These are phyloP conservation scores for Ciconia maguari DNA, from an alignment of 2,113 vertebrate species.

Conservation along the genomic window DNA sequence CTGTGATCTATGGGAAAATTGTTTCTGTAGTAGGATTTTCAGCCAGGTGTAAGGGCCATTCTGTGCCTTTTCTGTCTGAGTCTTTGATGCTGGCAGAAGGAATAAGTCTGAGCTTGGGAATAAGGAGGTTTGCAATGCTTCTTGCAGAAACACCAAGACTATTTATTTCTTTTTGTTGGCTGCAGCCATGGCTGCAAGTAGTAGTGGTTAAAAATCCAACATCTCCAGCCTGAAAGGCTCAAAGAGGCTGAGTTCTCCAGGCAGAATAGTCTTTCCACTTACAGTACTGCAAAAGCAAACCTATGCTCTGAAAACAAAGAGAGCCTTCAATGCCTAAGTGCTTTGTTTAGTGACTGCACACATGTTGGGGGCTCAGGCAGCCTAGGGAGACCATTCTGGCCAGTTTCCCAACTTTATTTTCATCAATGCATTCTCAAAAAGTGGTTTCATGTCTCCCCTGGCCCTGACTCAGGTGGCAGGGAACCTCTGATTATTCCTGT, in stretches of 20 bases:
- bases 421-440: not conserved
- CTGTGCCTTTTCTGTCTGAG: not conserved
- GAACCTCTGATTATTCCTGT: constrained; percentile 42
- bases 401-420: constrained; percentile 24
- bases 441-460: constrained; percentile 22
- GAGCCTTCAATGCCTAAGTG: not conserved
- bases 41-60: not conserved
- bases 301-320: constrained; percentile 8
- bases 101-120: not conserved
- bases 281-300: not conserved
- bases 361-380: not conserved
- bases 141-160: not conserved
- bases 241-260: not conserved
- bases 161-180: not conserved
- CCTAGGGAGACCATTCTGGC: constrained; percentile 16
- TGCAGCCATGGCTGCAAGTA: not conserved
- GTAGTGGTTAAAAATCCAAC: not conserved
- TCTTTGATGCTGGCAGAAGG: not conserved
- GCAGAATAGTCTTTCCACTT: not conserved
- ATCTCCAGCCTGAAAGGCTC: not conserved
- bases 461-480: constrained; percentile 22
- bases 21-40: not conserved
- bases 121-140: not conserved
- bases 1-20: not conserved
- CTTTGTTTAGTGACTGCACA: constrained; percentile 38